Conservation (phyloP, 2,797 vertebrate species). For the Mallotus villosus region DNA sequence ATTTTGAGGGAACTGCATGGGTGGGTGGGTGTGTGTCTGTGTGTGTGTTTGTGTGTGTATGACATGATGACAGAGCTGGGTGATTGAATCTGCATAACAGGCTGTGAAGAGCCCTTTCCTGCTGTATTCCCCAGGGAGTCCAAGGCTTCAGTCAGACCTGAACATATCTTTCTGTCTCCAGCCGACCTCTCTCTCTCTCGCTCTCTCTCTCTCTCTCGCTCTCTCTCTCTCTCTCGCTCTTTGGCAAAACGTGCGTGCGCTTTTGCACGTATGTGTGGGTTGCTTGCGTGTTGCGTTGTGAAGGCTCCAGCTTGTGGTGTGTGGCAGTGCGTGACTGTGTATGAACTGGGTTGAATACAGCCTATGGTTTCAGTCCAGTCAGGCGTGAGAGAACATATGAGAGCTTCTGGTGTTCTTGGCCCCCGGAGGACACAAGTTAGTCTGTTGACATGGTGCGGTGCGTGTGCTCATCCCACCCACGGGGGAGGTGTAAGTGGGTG, state of each 20-base stretch:
- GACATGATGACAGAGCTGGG: conserved; percentile 2
- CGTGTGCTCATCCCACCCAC: not conserved
- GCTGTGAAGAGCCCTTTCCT: conserved; percentile 38
- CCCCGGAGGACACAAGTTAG: not conserved
- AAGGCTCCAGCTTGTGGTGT: conserved; percentile 14
- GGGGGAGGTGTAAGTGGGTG: conserved; percentile 4
- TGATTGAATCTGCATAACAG: conserved; percentile 54
- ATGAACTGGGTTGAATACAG: not conserved
- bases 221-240: no score
- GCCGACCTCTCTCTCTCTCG: not conserved
- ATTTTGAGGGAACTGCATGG: not conserved
- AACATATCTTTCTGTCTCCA: conserved; percentile 49
- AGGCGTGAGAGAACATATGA: not conserved
- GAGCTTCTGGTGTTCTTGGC: not conserved
- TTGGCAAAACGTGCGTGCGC: not conserved
- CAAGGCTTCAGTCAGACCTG: conserved; percentile 36
- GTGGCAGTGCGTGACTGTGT: not conserved
- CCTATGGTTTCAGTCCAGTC: not conserved
- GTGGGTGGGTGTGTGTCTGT: no score
- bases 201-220: no score
- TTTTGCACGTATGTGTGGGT: not conserved
- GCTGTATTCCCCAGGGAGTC: conserved; percentile 43
- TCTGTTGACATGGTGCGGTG: not conserved
- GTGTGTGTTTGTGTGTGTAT: no score
- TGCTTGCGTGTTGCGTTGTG: conserved; percentile 4